Conservation (phyloP, 2,888 invertebrate species). For the Stenodera caucasica region DNA sequence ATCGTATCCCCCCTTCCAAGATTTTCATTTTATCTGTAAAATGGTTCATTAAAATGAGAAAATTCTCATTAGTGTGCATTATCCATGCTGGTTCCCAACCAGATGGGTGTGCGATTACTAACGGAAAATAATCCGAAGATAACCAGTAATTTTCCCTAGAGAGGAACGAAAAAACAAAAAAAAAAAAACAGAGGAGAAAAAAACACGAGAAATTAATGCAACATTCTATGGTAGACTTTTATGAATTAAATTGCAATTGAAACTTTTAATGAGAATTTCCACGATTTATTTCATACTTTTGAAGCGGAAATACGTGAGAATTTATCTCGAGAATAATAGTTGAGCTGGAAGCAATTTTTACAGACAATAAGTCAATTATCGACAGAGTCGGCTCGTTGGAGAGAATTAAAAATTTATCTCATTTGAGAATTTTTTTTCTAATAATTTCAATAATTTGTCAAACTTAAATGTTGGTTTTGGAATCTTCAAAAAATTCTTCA, state of each 20-base stretch:
- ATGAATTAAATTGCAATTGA: too few species aligned
- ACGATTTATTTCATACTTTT: too few species aligned
- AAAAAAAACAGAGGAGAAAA: constrained; percentile 4
- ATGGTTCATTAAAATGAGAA: constrained; percentile 34
- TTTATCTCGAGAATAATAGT: neutral
- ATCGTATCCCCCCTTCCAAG: constrained; percentile 26
- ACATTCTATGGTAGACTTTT: neutral
- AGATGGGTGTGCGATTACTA: neutral
- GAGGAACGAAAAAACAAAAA: too few species aligned
- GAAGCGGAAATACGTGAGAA: too few species aligned
- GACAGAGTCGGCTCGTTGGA: too few species aligned
- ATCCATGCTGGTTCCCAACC: constrained; percentile 18
- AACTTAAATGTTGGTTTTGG: too few species aligned
- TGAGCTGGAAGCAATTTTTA: neutral
- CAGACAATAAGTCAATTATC: neutral
- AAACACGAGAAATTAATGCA: neutral
- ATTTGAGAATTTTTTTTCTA: neutral
- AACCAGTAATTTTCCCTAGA: constrained; percentile 16
- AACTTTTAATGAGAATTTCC: too few species aligned
- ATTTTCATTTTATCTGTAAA: constrained; percentile 26
- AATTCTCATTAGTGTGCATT: constrained; percentile 33
- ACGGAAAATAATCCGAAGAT: constrained; percentile 4
- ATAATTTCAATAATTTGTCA: too few species aligned
- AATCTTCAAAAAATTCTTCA: too few species aligned
- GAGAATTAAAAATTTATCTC: neutral